These are phyloP conservation scores for Campoletis sonorensis DNA, from an alignment of 1,140 invertebrate genomes.

Conservation along the genomic window DNA sequence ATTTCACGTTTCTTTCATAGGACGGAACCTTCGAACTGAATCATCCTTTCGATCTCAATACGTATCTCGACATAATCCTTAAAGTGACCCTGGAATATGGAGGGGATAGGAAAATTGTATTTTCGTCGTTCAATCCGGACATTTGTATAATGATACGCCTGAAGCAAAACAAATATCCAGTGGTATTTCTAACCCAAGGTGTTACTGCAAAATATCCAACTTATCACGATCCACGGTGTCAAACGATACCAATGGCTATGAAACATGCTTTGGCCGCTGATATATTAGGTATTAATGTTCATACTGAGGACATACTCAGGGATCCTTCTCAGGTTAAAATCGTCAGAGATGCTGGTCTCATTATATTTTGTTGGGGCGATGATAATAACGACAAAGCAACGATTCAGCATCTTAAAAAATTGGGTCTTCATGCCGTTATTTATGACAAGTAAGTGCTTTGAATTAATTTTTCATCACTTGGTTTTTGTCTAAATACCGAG, in stretches of 20 bases:
- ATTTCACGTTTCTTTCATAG: slow-evolving; percentile 64
- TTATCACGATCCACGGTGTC: slow-evolving; percentile 90
- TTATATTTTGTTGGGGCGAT: slow-evolving; percentile 97
- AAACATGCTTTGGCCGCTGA: slow-evolving; percentile 87
- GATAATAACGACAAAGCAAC: slow-evolving; percentile 94
- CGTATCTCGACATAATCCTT: slow-evolving; percentile 93
- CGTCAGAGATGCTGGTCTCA: slow-evolving; percentile 85
- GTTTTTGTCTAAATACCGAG: slow-evolving; percentile 4
- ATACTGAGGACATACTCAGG: slow-evolving; percentile 92
- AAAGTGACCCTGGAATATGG: slow-evolving; percentile 88
- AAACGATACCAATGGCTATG: slow-evolving; percentile 87
- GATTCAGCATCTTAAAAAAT: slow-evolving; percentile 89
- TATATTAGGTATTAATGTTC: slow-evolving; percentile 92
- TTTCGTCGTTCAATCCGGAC: slow-evolving; percentile 97
- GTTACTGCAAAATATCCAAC: slow-evolving; percentile 86
- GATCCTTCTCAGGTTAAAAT: slow-evolving; percentile 88
- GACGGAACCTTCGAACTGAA: slow-evolving; percentile 92
- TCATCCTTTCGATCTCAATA: slow-evolving; percentile 93
- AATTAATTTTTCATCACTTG: neutral
- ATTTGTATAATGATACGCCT: slow-evolving; percentile 93
- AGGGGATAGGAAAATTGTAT: slow-evolving; percentile 87
- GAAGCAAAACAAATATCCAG: slow-evolving; percentile 97
- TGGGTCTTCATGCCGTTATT: slow-evolving; percentile 94
- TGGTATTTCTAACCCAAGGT: slow-evolving; percentile 95
- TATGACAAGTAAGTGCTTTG: slow-evolving; percentile 86